These are phyloP conservation scores for Druceiella hillmani DNA, from an alignment of 2,888 invertebrate genomes.

Conservation along the genomic window DNA sequence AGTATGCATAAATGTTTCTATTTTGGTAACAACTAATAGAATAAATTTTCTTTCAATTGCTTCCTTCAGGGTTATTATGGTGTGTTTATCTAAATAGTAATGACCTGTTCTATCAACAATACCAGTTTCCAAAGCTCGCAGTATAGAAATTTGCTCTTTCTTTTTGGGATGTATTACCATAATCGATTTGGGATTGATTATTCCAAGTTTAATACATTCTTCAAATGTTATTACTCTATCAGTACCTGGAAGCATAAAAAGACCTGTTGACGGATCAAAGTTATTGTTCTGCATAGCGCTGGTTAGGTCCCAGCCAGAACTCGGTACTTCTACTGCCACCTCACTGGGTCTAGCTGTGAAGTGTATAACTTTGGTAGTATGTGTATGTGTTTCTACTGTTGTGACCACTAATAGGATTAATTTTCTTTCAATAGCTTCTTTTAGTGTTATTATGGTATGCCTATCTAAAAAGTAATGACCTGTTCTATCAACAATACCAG, in stretches of 20 bases:
- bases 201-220: constrained; percentile 79
- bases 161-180: constrained; percentile 72
- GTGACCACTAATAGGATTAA: constrained; percentile 51
- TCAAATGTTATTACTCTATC: constrained; percentile 79
- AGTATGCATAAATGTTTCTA: too few relatives aligned
- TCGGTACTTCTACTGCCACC: constrained; percentile 81
- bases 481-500: constrained; percentile 62
- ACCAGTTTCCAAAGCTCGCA: constrained; percentile 70
- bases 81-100: constrained; percentile 62
- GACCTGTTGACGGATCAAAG: constrained; percentile 77
- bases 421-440: constrained; percentile 55
- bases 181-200: constrained; percentile 83
- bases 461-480: constrained; percentile 60
- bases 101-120: constrained; percentile 75
- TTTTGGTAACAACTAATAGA: constrained; percentile 58
- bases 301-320: constrained; percentile 75
- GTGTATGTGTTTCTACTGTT: constrained; percentile 35
- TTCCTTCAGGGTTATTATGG: constrained; percentile 63
- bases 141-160: constrained; percentile 61
- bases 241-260: constrained; percentile 84
- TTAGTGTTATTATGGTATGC: constrained; percentile 52
- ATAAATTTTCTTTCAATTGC: constrained; percentile 65
- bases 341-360: too few relatives aligned
- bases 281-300: constrained; percentile 79
- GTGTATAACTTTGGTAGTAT: constrained; percentile 47